A percentile compares a stretch with the other conserved stretches of the same genome.
phyloP scores from a whole-genome alignment of 1,140 invertebrate genomes.

The Caenorhabditis elegans region DNA sequence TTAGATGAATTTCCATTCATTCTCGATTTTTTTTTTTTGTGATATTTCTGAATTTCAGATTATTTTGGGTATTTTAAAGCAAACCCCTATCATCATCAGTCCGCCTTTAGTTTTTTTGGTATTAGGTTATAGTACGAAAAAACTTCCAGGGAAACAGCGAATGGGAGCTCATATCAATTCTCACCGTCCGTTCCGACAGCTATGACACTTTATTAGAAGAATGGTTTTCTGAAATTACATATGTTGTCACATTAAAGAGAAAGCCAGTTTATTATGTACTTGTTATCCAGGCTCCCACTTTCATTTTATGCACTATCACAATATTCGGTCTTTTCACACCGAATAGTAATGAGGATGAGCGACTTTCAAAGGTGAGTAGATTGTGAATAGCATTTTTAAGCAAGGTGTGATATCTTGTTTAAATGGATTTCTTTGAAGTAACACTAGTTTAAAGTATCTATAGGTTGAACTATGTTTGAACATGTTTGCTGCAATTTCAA shows the following conservation, averaged over 20 bases:
- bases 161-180: slow-evolving; percentile 37
- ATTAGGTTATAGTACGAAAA: no score
- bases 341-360: slow-evolving; percentile 27
- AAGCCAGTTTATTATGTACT: slow-evolving; percentile 43
- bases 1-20: no score
- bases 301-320: slow-evolving; percentile 36
- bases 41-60: no score
- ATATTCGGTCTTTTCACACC: slow-evolving; percentile 45
- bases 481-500: slow-evolving; percentile 42
- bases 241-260: slow-evolving; percentile 17
- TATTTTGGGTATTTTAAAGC: no score
- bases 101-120: no score
- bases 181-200: neutral
- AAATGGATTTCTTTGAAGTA: no score
- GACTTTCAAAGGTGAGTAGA: slow-evolving; percentile 22
- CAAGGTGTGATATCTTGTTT: no score
- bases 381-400: no score
- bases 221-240: slow-evolving; percentile 25
- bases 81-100: no score
- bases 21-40: no score
- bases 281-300: slow-evolving; percentile 44
- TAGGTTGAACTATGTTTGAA: slow-evolving; percentile 41
- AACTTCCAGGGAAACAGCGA: slow-evolving; percentile 42
- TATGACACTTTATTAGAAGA: neutral
- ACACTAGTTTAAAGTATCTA: no score